Conservation (phyloP, 2,113 vertebrate species). For the Ammospiza caudacuta region DNA sequence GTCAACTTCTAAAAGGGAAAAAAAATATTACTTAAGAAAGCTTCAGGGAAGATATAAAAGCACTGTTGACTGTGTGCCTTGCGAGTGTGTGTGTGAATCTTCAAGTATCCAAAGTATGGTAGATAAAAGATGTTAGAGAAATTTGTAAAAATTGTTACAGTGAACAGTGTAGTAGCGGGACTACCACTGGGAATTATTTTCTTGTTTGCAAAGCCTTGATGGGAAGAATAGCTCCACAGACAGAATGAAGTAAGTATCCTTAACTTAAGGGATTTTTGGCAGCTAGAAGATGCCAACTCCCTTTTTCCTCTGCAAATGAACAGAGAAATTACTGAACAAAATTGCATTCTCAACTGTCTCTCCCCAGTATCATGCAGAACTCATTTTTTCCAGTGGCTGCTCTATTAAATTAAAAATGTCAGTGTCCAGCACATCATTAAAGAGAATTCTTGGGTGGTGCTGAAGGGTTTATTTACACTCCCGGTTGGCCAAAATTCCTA, state of each 20-base stretch:
- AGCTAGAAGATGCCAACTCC: conserved; percentile 67
- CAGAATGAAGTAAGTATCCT: conserved; percentile 54
- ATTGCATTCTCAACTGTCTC: conserved; percentile 64
- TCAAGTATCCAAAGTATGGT: background rate
- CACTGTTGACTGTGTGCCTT: background rate
- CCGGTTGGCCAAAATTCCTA: conserved; percentile 28
- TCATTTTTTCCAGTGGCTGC: conserved; percentile 75
- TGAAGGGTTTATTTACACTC: conserved; percentile 63
- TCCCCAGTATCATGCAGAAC: conserved; percentile 73
- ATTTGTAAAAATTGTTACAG: background rate
- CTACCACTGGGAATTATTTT: conserved; percentile 48
- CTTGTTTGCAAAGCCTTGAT: conserved; percentile 44
- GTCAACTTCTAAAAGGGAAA: conserved; percentile 27
- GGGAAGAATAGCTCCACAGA: conserved; percentile 55
- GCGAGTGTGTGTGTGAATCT: background rate
- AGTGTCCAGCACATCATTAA: conserved; percentile 68
- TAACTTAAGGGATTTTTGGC: conserved; percentile 70
- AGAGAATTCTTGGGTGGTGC: conserved; percentile 66
- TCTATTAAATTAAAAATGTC: conserved; percentile 78
- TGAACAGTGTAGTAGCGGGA: background rate
- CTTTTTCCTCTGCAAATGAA: conserved; percentile 70
- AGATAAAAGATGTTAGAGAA: conserved; percentile 26
- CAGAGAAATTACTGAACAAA: conserved; percentile 72
- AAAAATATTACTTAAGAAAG: background rate
- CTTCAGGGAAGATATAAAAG: conserved; percentile 39